Conservation (phyloP, 2,888 invertebrate genomes). For the Hydroisotoma schaefferi region DNA sequence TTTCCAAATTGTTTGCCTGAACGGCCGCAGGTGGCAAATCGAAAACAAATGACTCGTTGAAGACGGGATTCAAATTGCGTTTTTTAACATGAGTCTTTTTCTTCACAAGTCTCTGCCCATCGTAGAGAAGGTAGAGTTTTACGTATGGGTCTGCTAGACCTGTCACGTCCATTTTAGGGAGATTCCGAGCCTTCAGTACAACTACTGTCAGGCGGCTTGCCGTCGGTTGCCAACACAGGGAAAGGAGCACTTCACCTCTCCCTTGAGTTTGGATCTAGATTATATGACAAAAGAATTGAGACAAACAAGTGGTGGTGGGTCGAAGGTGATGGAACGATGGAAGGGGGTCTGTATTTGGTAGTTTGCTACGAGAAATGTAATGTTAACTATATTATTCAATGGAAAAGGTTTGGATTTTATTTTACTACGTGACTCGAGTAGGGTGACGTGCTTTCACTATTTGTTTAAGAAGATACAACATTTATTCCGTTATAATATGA, state of each 20-base stretch:
- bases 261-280: conserved; percentile 83
- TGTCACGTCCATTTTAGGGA: conserved; percentile 97
- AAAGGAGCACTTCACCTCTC: conserved; percentile 90
- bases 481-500: no score
- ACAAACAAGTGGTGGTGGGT: no score
- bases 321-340: no score
- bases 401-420: no score
- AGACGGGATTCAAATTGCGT: conserved; percentile 93
- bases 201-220: conserved; percentile 90
- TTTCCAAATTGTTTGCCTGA: conserved; percentile 58
- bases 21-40: conserved; percentile 73
- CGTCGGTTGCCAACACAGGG: conserved; percentile 96
- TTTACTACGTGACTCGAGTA: no score
- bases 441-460: no score
- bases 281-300: conserved; percentile 6
- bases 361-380: no score
- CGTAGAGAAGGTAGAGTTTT: conserved; percentile 93
- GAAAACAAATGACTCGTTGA: conserved; percentile 98
- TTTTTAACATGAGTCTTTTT: conserved; percentile 99
- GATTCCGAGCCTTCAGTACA: conserved; percentile 91
- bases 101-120: conserved; percentile 96
- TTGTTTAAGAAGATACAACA: no score
- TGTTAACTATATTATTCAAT: no score
- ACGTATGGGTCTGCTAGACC: conserved; percentile 86
- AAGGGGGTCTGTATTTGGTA: no score